Evolutionary conservation across 2,113 vertebrate species (phyloP), one percentile per base, ranked within the genome.

Genomic region (Toxotes chatareus): DNA sequence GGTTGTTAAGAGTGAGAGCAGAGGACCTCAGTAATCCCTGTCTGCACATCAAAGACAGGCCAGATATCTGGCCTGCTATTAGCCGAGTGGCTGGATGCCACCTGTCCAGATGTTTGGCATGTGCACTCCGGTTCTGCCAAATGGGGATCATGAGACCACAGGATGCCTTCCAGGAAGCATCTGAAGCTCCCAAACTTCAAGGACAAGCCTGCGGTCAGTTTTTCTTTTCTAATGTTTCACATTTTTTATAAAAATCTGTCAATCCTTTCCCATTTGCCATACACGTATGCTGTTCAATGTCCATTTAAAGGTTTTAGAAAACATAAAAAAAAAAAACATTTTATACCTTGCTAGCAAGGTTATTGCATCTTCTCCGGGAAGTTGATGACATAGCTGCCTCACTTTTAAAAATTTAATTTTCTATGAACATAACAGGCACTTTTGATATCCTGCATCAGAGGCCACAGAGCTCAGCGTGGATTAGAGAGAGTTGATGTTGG

Each of bases 91-190:
- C 86, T 56, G 44, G 53, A 47, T 73, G 91, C 93, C 93, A 94
- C 85, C 85, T 89, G 89, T 73, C 82, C 93, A 94, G 94, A 93
- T 94, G 93, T 94, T 93, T 86, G 84, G 90, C 89, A 83, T 82
- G 89, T 36, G 70, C 80, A 87, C 76, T 68, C 65, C 56, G 46
- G 42, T 32, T 76, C 76, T 92, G 89, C 90, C 92, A 93, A 90
- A 89, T 88, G 79, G 79, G 88, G 69, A 86, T 87, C 82, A 83
- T 64, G 73, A 75, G 86, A 86, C 70, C 59, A 70, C 69, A 82
- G 80, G 78, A 73, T 2, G 44, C 65, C 59, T 73, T 91, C 78
- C 88, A 86, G 80, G 71, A 80, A 74, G 75, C 83, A 69, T 44
- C 60, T 60, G 65, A 81, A 64, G 82, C 59, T 69, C 76, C 79